Evolutionary conservation across 2,113 vertebrate genomes (phyloP), one percentile per base, ranked within the genome.

Genomic region (Planiliza haematocheilus): DNA sequence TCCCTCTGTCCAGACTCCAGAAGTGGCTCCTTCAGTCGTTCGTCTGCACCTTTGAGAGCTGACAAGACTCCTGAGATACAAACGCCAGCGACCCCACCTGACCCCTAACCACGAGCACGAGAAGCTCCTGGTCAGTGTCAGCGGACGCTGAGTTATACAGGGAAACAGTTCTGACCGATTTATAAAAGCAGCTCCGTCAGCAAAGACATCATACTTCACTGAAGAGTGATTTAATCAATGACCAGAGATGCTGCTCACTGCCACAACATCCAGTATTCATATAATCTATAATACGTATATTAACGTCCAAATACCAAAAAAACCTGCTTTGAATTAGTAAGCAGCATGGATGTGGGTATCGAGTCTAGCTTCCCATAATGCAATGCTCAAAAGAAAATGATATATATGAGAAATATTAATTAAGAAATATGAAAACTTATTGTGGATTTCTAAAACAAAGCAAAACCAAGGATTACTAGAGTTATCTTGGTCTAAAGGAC

Each of bases 21-120:
- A 77, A 72, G 74, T 67, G 74, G 8, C 30, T 56, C 57, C 6
- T 58, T 58, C 82, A 89, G 64, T 62, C 36, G 57, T 71, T 58
- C 62, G 42, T 76, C 74, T 73, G 72, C 63, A 70, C 77, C 56
- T 81, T 58, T 51, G 34, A 45, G 67, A 51, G 76, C 59, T 72
- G 57, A 81, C 42, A 82, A 66, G 64, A 24, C 41, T 64, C 41
- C 69, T 50, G 58, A 74, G 71, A 79, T 66, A 56, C 37, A 43
- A 76, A 57, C 48, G 18, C 82, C 38, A 41, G 7, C 8, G 46
- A 1, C 38, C 8, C 1, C 57, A 38, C 38, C 20, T 7, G 16
- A 50, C 58, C 42, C 62, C 9, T 3, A 45, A 5, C 7, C 17
- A 4, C 10, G 30, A 10, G 12, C n/a, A 2, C 20, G 39, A 53